A percentile compares a stretch with the other conserved stretches of the same genome.
Conservation (phyloP, 2,888 invertebrate genomes). For the Pseudeuparius sepicola region DNA sequence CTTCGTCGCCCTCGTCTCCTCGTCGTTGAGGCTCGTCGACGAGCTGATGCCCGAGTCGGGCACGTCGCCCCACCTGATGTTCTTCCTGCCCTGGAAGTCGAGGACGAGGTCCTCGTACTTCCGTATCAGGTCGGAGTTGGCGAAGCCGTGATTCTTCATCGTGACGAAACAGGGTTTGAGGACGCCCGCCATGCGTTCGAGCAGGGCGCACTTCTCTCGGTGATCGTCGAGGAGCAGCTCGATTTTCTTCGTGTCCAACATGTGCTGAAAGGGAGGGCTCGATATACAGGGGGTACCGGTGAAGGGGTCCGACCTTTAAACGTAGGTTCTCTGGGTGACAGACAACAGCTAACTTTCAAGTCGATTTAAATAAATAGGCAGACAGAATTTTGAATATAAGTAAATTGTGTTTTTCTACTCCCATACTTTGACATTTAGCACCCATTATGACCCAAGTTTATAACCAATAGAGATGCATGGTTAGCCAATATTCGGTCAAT, state of each 20-base stretch:
- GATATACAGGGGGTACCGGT: too few relatives aligned
- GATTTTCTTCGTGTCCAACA: slow-evolving; percentile 25
- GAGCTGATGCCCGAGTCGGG: slow-evolving; percentile 26
- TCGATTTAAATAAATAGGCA: too few relatives aligned
- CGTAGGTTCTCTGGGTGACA: too few relatives aligned
- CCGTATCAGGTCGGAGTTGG: slow-evolving; percentile 45
- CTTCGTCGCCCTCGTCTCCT: slow-evolving; percentile 13
- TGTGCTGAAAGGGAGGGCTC: slow-evolving; percentile 24
- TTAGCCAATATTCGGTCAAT: too few relatives aligned
- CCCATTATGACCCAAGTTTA: too few relatives aligned
- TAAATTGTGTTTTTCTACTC: too few relatives aligned
- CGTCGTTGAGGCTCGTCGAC: slow-evolving; percentile 19
- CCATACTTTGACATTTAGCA: too few relatives aligned
- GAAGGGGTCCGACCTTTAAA: too few relatives aligned
- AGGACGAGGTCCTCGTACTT: slow-evolving; percentile 51
- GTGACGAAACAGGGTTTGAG: slow-evolving; percentile 49
- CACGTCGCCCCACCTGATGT: slow-evolving; percentile 52
- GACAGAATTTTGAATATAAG: too few relatives aligned
- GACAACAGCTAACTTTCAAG: too few relatives aligned
- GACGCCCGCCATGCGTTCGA: slow-evolving; percentile 39
- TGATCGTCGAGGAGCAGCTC: slow-evolving; percentile 28
- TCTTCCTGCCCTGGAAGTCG: slow-evolving; percentile 48
- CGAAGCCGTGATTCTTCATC: slow-evolving; percentile 48
- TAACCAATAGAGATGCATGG: too few relatives aligned
- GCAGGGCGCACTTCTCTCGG: slow-evolving; percentile 24